Conservation (phyloP, 1,140 invertebrate genomes). For the Drosophila suzukii region DNA sequence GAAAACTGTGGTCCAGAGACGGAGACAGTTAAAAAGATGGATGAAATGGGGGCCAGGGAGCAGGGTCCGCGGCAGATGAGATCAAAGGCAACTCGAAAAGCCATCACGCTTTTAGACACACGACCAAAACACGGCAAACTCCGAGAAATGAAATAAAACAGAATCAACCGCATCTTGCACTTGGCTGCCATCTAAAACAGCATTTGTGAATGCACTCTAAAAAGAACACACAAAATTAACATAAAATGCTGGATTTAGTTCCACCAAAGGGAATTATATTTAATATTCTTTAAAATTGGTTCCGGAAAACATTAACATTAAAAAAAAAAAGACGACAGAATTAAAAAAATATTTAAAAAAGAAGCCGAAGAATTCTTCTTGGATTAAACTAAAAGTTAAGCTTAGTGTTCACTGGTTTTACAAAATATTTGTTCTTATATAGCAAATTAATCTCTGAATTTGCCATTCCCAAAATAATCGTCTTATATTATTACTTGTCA, state of each 20-base stretch:
- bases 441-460: no score
- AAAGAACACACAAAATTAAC: background rate
- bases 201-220: conserved; percentile 26
- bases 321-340: background rate
- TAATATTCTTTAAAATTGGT: no score
- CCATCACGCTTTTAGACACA: conserved; percentile 66
- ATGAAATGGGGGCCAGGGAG: conserved; percentile 1
- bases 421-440: no score
- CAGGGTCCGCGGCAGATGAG: conserved; percentile 32
- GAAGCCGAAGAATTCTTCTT: no score
- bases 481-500: background rate
- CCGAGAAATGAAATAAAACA: conserved; percentile 53
- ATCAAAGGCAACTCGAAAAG: conserved; percentile 71
- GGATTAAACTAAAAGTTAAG: no score
- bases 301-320: background rate
- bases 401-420: no score
- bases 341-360: no score
- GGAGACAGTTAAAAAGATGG: conserved; percentile 32
- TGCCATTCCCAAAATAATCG: no score
- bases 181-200: conserved; percentile 44
- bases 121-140: conserved; percentile 45
- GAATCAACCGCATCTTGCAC: conserved; percentile 56
- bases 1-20: conserved; percentile 55
- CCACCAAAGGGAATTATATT: no score
- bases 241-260: no score